Evolutionary conservation across 2,888 invertebrate genomes (phyloP), one percentile per base, ranked within the genome.

Genomic region (Leucania comma): DNA sequence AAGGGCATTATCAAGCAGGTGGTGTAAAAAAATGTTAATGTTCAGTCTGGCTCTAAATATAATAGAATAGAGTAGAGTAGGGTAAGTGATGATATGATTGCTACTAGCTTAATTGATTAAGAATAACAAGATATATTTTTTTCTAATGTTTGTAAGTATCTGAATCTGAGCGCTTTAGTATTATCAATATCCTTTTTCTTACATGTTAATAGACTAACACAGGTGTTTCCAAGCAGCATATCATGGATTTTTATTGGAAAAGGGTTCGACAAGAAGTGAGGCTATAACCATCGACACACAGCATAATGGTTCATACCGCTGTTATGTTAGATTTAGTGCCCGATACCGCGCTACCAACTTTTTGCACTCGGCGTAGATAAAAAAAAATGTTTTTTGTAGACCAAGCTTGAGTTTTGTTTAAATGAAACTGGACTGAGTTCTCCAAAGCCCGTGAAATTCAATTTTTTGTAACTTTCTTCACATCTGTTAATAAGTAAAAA

Each of bases 231-330:
- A 78, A 86, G 78, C 56, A 75, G 81, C 85, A 84, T 88, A 81
- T 87, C 86, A 82, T 81, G 86, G 74, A 77, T 84, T 89, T 87
- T 88, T 87, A 88, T 87, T 75, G 75, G 64, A 67, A 83, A 90
- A 90, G 87, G 91, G 90, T 87, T 85, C 85, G 80, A 84, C 82
- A 83, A 83, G 84, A 87, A 85, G 74, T 82, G 64, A 57, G 75
- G 73, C 71, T 67, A 83, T 88, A 86, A 86, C 84, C 86, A 80
- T 89, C 70, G 81, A 76, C 80, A 63, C 50, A 72, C 70, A 78
- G 71, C 76, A 72, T 84, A 83, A 86, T 81, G 82, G 80, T 85
- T 87, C 79, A 82, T 79, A 76, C 61, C 71, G 67, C 72, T 58
- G 68, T 81, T 68, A 75, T 65, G 61, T 68, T 63, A 74, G 71